These are phyloP conservation scores for Artibeus lituratus DNA, from an alignment of 2,797 vertebrate genomes.

Conservation along the genomic window DNA sequence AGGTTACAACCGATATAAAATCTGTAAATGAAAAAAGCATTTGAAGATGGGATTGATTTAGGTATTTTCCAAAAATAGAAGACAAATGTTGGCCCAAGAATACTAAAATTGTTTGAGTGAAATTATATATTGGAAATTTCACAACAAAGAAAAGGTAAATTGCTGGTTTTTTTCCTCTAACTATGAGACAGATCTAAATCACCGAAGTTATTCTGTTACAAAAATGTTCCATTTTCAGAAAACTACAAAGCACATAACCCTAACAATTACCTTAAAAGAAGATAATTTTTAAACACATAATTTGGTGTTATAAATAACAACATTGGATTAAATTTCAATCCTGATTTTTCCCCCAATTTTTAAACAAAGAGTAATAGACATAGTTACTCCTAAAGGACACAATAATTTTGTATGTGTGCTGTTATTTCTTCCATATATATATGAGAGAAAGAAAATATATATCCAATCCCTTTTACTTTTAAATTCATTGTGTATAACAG, in stretches of 20 bases:
- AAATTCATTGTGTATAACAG: constrained; percentile 26
- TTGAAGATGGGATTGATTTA: constrained; percentile 7
- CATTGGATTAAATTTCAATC: constrained; percentile 52
- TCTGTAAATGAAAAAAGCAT: constrained; percentile 48
- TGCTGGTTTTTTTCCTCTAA: constrained; percentile 1
- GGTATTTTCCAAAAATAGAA: not conserved
- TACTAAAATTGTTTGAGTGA: constrained; percentile 25
- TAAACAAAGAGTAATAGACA: constrained; percentile 35
- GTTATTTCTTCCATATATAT: not conserved
- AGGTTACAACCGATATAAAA: constrained; percentile 26
- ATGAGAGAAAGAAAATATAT: constrained; percentile 30
- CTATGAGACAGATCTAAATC: not conserved
- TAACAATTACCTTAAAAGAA: not conserved
- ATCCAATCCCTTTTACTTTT: constrained; percentile 63
- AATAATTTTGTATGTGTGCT: constrained; percentile 25
- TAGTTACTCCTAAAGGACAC: constrained; percentile 58
- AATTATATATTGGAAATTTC: not conserved
- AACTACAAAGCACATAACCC: not conserved
- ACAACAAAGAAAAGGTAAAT: constrained; percentile 63
- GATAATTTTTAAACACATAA: constrained; percentile 49
- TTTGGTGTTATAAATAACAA: constrained; percentile 52
- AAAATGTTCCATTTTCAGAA: constrained; percentile 65
- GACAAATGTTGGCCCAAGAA: constrained; percentile 30
- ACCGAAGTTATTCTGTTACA: constrained; percentile 49
- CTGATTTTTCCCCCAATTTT: constrained; percentile 51